Conservation (phyloP, 1,140 invertebrate genomes). For the Pantala flavescens region DNA sequence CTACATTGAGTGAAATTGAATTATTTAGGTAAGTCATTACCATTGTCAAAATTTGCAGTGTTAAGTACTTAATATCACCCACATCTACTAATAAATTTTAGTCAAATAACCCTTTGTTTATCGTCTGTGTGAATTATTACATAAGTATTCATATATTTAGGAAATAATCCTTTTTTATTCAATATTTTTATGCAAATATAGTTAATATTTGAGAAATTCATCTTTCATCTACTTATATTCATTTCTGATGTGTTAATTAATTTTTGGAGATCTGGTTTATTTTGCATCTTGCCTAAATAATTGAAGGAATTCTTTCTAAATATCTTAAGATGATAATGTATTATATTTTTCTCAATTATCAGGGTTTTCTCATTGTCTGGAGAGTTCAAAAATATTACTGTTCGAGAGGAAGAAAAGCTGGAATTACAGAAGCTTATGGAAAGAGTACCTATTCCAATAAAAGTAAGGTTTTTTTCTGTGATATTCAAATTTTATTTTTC, state of each 20-base stretch:
- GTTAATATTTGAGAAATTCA: too few species aligned
- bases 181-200: too few species aligned
- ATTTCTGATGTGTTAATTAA: too few species aligned
- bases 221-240: too few species aligned
- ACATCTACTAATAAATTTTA: not conserved
- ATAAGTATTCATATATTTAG: too few species aligned
- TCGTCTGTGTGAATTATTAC: not conserved
- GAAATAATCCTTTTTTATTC: too few species aligned
- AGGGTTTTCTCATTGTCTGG: slow-evolving; percentile 97
- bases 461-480: slow-evolving; percentile 34
- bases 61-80: slow-evolving; percentile 2
- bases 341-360: slow-evolving; percentile 16
- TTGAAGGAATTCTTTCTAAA: not conserved
- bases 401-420: slow-evolving; percentile 96
- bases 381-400: slow-evolving; percentile 86
- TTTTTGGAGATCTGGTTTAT: too few species aligned
- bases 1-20: slow-evolving; percentile 95
- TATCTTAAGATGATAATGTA: not conserved
- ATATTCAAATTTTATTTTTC: not conserved
- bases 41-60: too few species aligned
- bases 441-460: slow-evolving; percentile 96
- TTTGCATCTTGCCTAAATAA: too few species aligned
- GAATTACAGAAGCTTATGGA: slow-evolving; percentile 97
- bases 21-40: slow-evolving; percentile 49
- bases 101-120: not conserved